These are phyloP conservation scores for Acyrthosiphon pisum DNA, from an alignment of 1,140 invertebrate species.

Conservation along the genomic window DNA sequence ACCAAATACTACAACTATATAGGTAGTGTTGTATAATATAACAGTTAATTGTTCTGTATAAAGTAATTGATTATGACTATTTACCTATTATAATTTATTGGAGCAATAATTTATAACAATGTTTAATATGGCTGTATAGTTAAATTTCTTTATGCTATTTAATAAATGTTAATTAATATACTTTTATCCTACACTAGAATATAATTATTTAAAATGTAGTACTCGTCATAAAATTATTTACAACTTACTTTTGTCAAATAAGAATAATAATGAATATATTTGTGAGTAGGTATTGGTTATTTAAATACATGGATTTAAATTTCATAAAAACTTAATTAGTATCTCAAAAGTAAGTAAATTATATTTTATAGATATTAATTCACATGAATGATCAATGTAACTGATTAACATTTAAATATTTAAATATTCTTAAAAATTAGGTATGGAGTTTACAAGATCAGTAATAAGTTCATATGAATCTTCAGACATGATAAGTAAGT, in stretches of 20 bases:
- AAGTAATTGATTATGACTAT: neutral
- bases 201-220: neutral
- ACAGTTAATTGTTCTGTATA: neutral
- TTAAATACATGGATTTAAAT: neutral
- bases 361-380: neutral
- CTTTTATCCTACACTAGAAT: neutral
- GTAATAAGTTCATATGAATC: slow-evolving; percentile 42
- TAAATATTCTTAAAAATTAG: neutral
- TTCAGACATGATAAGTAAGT: slow-evolving; percentile 50
- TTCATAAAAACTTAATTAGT: neutral
- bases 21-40: too few species aligned
- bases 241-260: neutral
- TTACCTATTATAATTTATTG: neutral
- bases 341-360: neutral
- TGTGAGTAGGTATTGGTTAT: neutral
- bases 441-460: slow-evolving; percentile 41
- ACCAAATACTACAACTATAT: neutral
- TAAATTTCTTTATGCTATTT: neutral
- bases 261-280: neutral
- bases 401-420: neutral
- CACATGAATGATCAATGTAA: neutral
- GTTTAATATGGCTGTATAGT: neutral
- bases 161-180: neutral
- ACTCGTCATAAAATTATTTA: neutral
- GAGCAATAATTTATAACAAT: neutral